A percentile compares a stretch with the other conserved stretches of the same genome.
Evolutionary conservation across 2,797 vertebrate species (phyloP).

Genomic region (Onychomys leucogaster): DNA sequence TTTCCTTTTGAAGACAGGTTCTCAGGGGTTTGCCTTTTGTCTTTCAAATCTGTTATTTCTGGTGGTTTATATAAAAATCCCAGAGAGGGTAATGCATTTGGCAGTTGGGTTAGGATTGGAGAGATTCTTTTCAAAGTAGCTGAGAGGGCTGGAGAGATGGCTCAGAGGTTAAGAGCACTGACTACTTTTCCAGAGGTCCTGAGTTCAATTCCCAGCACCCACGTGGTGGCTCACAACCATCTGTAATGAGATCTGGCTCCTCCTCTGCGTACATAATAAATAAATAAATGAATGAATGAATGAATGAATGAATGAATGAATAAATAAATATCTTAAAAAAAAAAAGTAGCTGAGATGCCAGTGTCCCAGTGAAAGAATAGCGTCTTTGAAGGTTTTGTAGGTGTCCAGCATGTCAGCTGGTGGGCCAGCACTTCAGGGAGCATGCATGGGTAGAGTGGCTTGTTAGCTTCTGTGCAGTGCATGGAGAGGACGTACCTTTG

Average conservation of each 20-base stretch:
- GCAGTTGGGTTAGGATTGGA: not conserved
- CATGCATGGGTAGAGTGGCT: not conserved
- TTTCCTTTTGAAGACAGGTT: not conserved
- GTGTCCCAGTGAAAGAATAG: not conserved
- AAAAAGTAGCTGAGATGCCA: not conserved
- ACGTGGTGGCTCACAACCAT: too few relatives aligned
- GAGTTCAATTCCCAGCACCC: too few relatives aligned
- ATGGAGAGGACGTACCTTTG: not conserved
- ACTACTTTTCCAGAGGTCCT: too few relatives aligned
- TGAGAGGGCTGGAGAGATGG: too few relatives aligned
- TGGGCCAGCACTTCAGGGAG: not conserved
- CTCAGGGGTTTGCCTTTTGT: not conserved
- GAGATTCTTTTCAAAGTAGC: not conserved
- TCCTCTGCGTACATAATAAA: too few relatives aligned
- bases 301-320: too few relatives aligned
- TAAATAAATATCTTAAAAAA: too few relatives aligned
- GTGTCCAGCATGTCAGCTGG: not conserved
- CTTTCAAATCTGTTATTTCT: not conserved
- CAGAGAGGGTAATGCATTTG: not conserved
- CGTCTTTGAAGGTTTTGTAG: not conserved
- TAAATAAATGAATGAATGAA: too few relatives aligned
- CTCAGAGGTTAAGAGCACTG: too few relatives aligned
- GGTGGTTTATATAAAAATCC: not conserved
- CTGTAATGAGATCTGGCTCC: too few relatives aligned
- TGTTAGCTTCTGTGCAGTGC: accelerated